Conservation (phyloP, 2,797 vertebrate species). For the Girardinus metallicus region DNA sequence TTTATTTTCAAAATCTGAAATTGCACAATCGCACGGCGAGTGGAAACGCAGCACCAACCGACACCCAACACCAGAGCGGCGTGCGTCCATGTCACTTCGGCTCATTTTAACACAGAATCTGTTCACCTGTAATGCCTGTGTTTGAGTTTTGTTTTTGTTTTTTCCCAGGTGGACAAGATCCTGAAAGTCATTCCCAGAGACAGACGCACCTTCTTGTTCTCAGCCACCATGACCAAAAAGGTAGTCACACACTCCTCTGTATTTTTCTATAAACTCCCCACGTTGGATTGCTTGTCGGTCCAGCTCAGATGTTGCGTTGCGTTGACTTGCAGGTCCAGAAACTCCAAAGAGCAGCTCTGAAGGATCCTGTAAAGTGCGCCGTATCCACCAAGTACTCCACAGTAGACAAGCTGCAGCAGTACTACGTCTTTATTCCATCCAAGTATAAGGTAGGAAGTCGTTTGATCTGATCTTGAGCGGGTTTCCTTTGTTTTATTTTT, state of each 20-base stretch:
- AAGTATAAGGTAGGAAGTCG: constrained; percentile 90
- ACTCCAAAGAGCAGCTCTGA: constrained; percentile 93
- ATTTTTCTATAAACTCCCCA: neutral
- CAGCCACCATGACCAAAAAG: constrained; percentile 99
- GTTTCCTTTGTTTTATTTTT: neutral
- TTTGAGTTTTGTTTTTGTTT: neutral
- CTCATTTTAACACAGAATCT: neutral
- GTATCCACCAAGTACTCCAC: constrained; percentile 97
- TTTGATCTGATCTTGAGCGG: neutral
- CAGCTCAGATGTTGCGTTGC: neutral
- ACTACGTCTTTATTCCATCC: constrained; percentile 95
- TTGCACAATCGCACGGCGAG: no score
- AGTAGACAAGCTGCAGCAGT: constrained; percentile 96
- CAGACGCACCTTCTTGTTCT: constrained; percentile 93
- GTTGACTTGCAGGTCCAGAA: constrained; percentile 91
- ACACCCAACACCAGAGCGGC: neutral
- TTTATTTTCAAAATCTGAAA: no score
- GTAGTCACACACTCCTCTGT: constrained; percentile 60
- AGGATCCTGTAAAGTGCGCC: constrained; percentile 94
- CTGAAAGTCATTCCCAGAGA: constrained; percentile 96
- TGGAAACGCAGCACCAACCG: no score
- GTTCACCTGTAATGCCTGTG: neutral
- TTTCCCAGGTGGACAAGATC: constrained; percentile 96
- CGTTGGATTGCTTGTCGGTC: neutral
- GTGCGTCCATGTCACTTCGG: neutral